Conservation (phyloP, 2,113 vertebrate species). For the Ciconia stormi region DNA sequence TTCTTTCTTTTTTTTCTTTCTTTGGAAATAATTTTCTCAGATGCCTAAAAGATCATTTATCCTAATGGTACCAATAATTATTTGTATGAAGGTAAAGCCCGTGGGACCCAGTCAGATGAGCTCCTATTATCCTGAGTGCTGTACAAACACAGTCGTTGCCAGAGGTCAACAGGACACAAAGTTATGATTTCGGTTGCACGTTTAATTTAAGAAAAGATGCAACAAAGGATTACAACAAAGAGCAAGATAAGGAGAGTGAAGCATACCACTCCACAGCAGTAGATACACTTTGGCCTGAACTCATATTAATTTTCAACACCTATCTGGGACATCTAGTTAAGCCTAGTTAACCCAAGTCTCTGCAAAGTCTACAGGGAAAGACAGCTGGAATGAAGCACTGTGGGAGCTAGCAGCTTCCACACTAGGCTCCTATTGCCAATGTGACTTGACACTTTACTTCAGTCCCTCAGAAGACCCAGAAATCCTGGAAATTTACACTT, state of each 20-base stretch:
- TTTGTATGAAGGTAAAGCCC: neutral
- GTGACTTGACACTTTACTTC: neutral
- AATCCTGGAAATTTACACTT: neutral
- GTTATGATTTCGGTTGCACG: neutral
- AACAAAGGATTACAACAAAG: neutral
- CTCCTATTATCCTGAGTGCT: neutral
- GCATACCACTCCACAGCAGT: neutral
- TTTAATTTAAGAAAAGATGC: neutral
- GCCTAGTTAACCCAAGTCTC: neutral
- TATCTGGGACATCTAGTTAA: neutral
- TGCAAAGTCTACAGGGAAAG: neutral
- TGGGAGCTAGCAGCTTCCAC: neutral
- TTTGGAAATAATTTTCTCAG: neutral
- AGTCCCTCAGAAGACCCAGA: neutral
- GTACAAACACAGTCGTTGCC: neutral
- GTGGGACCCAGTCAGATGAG: neutral
- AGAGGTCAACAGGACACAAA: neutral
- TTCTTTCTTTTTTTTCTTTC: neutral
- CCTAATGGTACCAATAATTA: neutral
- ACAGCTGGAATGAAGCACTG: neutral
- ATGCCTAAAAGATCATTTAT: neutral
- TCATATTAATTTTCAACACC: neutral
- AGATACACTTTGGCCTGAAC: neutral
- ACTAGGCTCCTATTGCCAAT: rapidly evolving
- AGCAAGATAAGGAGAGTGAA: neutral